phyloP scores from a whole-genome alignment of 64 coral and sea anemone genomes.

The Actinia equina region DNA sequence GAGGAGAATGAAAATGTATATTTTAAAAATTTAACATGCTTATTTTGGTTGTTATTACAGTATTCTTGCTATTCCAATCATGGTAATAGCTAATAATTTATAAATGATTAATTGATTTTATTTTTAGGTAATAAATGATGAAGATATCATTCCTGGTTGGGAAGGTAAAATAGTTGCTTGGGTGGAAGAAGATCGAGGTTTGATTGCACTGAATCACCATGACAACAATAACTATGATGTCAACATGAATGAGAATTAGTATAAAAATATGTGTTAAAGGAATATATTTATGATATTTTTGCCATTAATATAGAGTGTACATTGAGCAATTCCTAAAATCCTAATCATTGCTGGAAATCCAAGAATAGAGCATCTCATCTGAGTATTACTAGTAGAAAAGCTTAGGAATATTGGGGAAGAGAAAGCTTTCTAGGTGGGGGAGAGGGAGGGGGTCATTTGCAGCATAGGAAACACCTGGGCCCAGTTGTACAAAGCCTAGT shows the following conservation, averaged over 20 bases:
- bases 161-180: slow-evolving; percentile 99
- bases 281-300: background rate
- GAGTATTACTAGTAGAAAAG: too few relatives aligned
- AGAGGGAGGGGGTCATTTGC: too few relatives aligned
- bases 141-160: slow-evolving; percentile 83
- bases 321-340: background rate
- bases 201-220: slow-evolving; percentile 26
- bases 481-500: too few relatives aligned
- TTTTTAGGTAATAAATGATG: slow-evolving; percentile 81
- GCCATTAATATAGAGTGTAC: background rate
- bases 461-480: too few relatives aligned
- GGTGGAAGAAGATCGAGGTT: slow-evolving; percentile 76
- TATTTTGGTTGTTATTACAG: too few relatives aligned
- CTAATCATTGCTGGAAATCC: background rate
- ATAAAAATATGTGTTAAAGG: background rate
- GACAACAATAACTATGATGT: slow-evolving; percentile 4
- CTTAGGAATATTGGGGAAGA: too few relatives aligned
- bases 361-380: too few relatives aligned
- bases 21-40: too few relatives aligned
- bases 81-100: background rate
- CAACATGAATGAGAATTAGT: slow-evolving; percentile 17
- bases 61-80: too few relatives aligned
- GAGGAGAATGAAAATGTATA: too few relatives aligned
- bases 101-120: background rate
- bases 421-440: too few relatives aligned